Percentiles rank a stretch among this genome's conserved stretches.
These are phyloP conservation scores for Andrena flavipes DNA, from an alignment of 2,888 invertebrate species.

Conservation along the genomic window DNA sequence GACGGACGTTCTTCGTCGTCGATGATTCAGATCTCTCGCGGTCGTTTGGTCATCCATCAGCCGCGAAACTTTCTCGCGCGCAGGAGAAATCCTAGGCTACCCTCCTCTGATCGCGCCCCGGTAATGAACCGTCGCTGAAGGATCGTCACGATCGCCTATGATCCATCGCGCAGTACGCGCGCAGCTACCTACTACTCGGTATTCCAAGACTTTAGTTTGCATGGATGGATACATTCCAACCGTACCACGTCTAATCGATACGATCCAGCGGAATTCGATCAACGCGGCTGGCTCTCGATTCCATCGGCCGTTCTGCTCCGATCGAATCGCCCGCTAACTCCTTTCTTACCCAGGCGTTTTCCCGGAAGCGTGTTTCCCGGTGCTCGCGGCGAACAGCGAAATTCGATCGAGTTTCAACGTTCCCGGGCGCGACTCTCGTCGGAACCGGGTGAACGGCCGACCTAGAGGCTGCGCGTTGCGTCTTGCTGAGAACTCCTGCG, in stretches of 20 bases:
- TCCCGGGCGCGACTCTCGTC: conserved; percentile 73
- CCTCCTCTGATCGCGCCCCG: neutral
- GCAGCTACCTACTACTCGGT: too few relatives aligned
- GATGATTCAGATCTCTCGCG: conserved; percentile 51
- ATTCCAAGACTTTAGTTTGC: too few relatives aligned
- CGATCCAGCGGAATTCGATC: conserved; percentile 29
- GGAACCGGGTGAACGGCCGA: conserved; percentile 84
- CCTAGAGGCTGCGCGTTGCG: conserved; percentile 83
- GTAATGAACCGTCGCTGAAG: conserved; percentile 11
- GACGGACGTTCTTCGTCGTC: conserved; percentile 33
- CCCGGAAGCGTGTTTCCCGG: conserved; percentile 52
- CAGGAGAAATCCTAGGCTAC: neutral
- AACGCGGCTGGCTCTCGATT: conserved; percentile 16
- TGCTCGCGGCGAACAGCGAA: conserved; percentile 61
- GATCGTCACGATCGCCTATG: conserved; percentile 3
- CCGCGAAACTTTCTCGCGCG: conserved; percentile 16
- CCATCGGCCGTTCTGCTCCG: neutral
- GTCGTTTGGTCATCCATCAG: conserved; percentile 28
- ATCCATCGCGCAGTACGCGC: too few relatives aligned
- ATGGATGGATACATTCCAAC: too few relatives aligned
- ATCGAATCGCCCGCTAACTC: neutral
- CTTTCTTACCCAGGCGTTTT: conserved; percentile 28
- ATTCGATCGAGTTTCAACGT: conserved; percentile 78
- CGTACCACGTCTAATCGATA: too few relatives aligned
- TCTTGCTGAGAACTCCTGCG: conserved; percentile 69